Conservation (phyloP, 2,113 vertebrate species). For the Carassius auratus region DNA sequence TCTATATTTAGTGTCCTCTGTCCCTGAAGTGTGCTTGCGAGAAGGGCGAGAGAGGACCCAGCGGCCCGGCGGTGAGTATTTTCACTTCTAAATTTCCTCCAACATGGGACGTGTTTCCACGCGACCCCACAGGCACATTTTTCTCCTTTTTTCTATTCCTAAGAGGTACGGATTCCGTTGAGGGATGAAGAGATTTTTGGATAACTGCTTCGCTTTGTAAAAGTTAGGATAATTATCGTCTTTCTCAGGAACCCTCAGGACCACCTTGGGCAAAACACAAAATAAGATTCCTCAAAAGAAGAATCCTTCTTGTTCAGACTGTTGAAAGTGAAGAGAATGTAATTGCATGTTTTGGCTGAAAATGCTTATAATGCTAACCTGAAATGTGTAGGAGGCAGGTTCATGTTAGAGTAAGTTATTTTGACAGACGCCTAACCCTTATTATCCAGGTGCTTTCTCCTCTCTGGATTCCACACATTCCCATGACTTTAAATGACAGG, state of each 20-base stretch:
- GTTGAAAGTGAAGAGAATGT: slow-evolving; percentile 41
- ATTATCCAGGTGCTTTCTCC: slow-evolving; percentile 74
- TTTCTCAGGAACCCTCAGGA: slow-evolving; percentile 38
- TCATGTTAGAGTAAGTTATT: slow-evolving; percentile 42
- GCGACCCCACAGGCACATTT: background rate
- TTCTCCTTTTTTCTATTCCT: background rate
- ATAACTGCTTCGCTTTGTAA: slow-evolving; percentile 47
- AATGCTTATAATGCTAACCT: background rate
- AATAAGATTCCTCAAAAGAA: slow-evolving; percentile 33
- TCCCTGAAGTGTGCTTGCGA: slow-evolving; percentile 82
- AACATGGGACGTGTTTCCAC: slow-evolving; percentile 14
- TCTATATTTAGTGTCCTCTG: slow-evolving; percentile 79
- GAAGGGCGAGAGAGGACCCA: slow-evolving; percentile 85
- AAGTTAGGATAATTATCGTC: slow-evolving; percentile 59
- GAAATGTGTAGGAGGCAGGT: background rate
- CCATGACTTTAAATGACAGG: slow-evolving; percentile 59
- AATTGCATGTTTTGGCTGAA: slow-evolving; percentile 6
- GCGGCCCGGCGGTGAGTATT: slow-evolving; percentile 84
- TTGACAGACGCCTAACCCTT: slow-evolving; percentile 59
- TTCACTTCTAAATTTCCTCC: slow-evolving; percentile 13
- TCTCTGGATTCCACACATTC: slow-evolving; percentile 68
- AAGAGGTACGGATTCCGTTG: slow-evolving; percentile 7
- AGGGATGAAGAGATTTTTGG: slow-evolving; percentile 23
- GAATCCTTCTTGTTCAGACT: slow-evolving; percentile 43
- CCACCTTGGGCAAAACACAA: slow-evolving; percentile 28